These are phyloP conservation scores for Anguilla rostrata DNA, from an alignment of 2,113 vertebrate species.

Conservation along the genomic window DNA sequence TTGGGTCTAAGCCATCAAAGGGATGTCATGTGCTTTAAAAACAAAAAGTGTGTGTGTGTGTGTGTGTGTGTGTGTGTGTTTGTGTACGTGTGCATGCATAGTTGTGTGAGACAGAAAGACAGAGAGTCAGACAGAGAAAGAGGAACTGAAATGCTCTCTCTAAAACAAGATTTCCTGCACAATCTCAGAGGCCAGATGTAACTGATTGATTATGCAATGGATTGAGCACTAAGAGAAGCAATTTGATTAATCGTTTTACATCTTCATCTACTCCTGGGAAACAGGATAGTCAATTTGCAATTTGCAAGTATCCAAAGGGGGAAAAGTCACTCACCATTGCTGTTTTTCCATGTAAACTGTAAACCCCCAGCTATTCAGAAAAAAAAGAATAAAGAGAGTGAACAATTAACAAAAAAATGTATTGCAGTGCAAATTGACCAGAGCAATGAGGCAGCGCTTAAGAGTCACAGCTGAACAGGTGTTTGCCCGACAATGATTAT, in stretches of 20 bases:
- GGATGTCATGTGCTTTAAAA: not conserved
- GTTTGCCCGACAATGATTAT: conserved; percentile 31
- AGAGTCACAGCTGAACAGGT: conserved; percentile 29
- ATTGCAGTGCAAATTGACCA: not conserved
- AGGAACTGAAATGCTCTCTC: not conserved
- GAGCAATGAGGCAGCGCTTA: not conserved
- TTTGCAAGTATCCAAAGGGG: not conserved
- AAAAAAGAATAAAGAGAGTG: not conserved
- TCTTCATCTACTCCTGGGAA: not conserved
- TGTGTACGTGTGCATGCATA: not conserved
- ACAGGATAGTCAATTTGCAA: not conserved
- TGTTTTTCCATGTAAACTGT: conserved; percentile 88
- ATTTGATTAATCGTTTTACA: not conserved
- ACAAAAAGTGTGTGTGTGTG: not conserved
- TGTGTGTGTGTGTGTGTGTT: no score
- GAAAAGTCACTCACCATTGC: conserved; percentile 83
- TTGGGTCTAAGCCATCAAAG: not conserved
- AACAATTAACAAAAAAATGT: conserved; percentile 6
- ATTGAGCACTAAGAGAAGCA: not conserved
- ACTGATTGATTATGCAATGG: not conserved
- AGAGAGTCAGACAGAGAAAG: not conserved
- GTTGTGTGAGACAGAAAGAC: not conserved
- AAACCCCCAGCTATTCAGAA: conserved; percentile 84
- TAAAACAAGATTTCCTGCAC: not conserved
- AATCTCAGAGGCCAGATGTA: not conserved